Evolutionary conservation across 2,797 vertebrate genomes (phyloP).

Genomic region (Malacoraja senta): DNA sequence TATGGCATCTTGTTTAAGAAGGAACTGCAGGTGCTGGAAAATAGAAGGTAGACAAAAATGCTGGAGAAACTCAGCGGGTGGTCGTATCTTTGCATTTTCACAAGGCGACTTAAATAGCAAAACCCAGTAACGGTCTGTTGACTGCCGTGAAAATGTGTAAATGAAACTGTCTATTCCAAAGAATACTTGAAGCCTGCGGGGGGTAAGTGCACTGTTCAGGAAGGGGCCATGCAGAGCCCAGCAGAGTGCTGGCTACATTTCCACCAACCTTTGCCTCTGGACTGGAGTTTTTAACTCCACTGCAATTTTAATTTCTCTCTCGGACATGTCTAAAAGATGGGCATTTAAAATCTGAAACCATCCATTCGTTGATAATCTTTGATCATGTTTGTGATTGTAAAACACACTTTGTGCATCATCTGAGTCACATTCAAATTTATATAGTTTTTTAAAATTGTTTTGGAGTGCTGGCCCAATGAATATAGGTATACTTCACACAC

Average conservation of each 20-base stretch:
- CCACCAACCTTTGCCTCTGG: background rate
- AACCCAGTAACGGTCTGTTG: background rate
- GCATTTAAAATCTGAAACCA: background rate
- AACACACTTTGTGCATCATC: background rate
- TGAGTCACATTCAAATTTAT: background rate
- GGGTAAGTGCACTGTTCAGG: background rate
- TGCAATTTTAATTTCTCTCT: background rate
- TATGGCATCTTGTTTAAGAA: background rate
- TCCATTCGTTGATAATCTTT: background rate
- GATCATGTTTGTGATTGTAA: background rate
- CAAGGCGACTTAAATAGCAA: background rate
- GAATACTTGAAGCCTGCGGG: background rate
- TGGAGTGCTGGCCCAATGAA: background rate
- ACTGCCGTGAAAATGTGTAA: background rate
- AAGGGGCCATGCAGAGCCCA: background rate
- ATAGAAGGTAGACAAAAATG: too few species aligned
- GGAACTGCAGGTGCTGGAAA: too few species aligned
- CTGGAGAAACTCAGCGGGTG: too few species aligned
- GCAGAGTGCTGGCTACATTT: background rate
- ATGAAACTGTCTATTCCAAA: background rate
- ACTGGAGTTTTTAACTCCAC: background rate
- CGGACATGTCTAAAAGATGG: too few species aligned
- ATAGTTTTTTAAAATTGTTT: background rate
- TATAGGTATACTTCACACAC: too few species aligned
- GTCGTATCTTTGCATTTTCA: background rate